These are phyloP conservation scores for Bombus terrestris DNA, from an alignment of 1,140 invertebrate species.

Conservation along the genomic window DNA sequence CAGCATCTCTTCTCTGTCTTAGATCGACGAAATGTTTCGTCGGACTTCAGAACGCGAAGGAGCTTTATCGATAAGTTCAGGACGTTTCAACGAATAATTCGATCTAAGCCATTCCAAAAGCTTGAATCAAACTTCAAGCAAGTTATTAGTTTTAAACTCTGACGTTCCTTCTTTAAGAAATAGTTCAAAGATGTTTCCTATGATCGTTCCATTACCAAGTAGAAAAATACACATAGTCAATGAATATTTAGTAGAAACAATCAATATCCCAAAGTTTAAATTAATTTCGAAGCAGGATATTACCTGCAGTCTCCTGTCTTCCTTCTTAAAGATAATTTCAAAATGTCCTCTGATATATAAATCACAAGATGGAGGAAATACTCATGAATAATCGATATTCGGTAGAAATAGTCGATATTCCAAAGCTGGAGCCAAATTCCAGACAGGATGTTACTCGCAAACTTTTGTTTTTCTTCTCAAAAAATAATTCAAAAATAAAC, in stretches of 20 bases:
- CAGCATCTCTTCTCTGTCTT: not conserved
- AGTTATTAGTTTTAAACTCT: not conserved
- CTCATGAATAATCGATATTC: not conserved
- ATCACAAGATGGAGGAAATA: no score
- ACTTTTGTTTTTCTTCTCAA: not conserved
- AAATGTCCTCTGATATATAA: not conserved
- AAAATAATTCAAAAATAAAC: not conserved
- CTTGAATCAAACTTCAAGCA: not conserved
- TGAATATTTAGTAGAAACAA: not conserved
- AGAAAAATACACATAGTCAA: not conserved
- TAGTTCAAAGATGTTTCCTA: not conserved
- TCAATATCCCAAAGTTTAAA: not conserved
- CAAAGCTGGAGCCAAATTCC: not conserved
- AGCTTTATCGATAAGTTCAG: not conserved
- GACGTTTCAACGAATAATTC: not conserved
- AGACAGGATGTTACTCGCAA: not conserved
- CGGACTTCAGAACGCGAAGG: not conserved
- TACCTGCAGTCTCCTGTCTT: not conserved
- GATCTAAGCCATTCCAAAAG: not conserved
- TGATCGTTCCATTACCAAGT: not conserved
- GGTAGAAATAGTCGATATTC: not conserved
- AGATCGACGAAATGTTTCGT: no score
- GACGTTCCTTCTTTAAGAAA: not conserved
- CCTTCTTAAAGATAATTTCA: not conserved
- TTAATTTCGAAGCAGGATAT: not conserved